Base-by-base conservation (phyloP, 2,113 vertebrate genomes). In the Oophaga pumilio region DNA sequence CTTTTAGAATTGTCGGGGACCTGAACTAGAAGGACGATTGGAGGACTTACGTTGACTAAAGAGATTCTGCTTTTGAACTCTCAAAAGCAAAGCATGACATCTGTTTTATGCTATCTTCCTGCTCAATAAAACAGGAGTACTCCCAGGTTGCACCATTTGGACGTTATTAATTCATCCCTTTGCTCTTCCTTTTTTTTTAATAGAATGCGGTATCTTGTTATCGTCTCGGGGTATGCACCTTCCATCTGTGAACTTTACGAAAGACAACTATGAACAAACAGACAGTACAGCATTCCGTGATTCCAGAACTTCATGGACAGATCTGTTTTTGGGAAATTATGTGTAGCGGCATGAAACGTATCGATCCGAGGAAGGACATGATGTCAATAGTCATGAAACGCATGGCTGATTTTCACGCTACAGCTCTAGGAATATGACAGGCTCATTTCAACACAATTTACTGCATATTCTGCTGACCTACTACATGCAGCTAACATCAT, bases 361-460 rank as follows among this genome's bases (percentile, higher is more conserved):
- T 86, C 76, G 76, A 86, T 66, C 62, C 49, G 14, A 24, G 7
- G 18, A 26, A 68, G 76, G 76, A 85, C 84, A 50, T 69, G 49
- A 86, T 86, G 85, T 86, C 85, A 79, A 79, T 78, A 79, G 60
- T 53, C 85, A 79, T 86, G 59, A 86, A 68, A 53, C 59, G 69
- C 85, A 86, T 86, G 85, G 76, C 33, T 69, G 84, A 26, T 50
- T 79, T 69, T 79, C 62, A 79, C 60, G 76, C 76, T 86, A 76
- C 43, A 56, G 64, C 28, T 78, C 28, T 18, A 76, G 59, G 68
- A 24, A 57, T n/a, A 56, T 10, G 26, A 18, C 53, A 0, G 53
- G 28, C 6, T 74, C 1, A 33, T 85, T 85, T 85, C 76, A 76
- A 76, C 14, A 50, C 71, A 76, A 11, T 50, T 85, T 76, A 18